Percentiles rank a stretch among this genome's conserved stretches.
Conservation (phyloP, 2,113 vertebrate species). For the Fregetta grallaria region DNA sequence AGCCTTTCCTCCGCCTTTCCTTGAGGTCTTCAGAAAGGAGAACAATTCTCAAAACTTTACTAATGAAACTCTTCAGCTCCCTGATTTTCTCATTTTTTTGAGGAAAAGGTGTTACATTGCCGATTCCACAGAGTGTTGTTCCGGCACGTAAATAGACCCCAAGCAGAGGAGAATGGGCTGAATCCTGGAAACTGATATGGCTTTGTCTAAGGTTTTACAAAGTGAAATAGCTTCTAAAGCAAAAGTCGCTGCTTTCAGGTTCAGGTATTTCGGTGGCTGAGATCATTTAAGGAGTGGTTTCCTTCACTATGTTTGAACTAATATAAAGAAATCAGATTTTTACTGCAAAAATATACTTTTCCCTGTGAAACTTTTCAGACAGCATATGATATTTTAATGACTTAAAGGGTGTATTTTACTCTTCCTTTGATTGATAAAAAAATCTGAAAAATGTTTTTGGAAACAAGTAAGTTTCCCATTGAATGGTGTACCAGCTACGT, state of each 20-base stretch:
- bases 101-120: not conserved
- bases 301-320: not conserved
- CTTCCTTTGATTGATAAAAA: not conserved
- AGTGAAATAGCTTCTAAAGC: not conserved
- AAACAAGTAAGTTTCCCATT: not conserved
- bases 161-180: not conserved
- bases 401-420: not conserved
- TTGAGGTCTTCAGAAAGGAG: not conserved
- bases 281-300: not conserved
- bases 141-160: not conserved
- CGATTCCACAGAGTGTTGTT: not conserved
- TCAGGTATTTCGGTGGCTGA: not conserved
- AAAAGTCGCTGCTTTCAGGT: not conserved
- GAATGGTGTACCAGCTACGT: not conserved
- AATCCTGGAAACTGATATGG: not conserved
- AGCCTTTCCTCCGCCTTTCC: not conserved
- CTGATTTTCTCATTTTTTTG: not conserved
- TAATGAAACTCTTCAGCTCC: not conserved
- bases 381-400: not conserved
- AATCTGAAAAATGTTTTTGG: not conserved
- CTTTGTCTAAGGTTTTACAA: not conserved
- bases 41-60: not conserved
- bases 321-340: not conserved
- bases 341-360: not conserved
- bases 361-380: not conserved